A percentile compares a stretch with the other conserved stretches of the same genome.
Conservation (phyloP, 2,113 vertebrate species). For the Ceyx margarethae region DNA sequence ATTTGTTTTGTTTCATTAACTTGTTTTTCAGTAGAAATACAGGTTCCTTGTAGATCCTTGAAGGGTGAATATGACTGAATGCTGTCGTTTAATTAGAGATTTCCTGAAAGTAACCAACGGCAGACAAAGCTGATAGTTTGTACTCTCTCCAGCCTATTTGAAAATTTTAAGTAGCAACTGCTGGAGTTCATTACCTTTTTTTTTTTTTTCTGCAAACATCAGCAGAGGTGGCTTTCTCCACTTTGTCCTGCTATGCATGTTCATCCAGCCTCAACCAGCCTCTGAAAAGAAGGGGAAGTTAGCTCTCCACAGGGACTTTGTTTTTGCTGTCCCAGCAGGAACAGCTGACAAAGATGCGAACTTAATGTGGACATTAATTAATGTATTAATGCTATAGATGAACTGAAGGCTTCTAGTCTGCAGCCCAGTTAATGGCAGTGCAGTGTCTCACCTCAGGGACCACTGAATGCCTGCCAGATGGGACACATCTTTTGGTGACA, state of each 20-base stretch:
- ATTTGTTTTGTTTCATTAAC: conserved; percentile 59
- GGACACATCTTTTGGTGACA: neutral
- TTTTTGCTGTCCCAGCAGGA: neutral
- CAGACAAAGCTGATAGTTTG: neutral
- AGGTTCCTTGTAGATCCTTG: neutral
- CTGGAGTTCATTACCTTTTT: neutral
- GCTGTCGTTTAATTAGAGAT: neutral
- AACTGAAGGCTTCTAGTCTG: neutral
- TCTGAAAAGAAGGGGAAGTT: neutral
- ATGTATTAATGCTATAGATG: neutral
- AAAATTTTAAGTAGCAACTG: neutral
- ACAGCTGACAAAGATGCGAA: neutral
- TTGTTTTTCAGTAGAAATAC: conserved; percentile 37
- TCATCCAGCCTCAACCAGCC: neutral
- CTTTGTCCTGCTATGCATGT: neutral
- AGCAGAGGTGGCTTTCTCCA: neutral
- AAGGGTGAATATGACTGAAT: conserved; percentile 1
- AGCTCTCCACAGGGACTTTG: neutral
- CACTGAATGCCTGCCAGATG: neutral
- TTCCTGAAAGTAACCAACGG: neutral
- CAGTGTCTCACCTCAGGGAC: neutral
- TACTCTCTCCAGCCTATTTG: neutral
- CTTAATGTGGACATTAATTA: neutral
- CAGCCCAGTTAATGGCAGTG: neutral
- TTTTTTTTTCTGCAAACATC: neutral